These are phyloP conservation scores for Mycteria americana DNA, from an alignment of 2,797 vertebrate genomes.

Conservation along the genomic window DNA sequence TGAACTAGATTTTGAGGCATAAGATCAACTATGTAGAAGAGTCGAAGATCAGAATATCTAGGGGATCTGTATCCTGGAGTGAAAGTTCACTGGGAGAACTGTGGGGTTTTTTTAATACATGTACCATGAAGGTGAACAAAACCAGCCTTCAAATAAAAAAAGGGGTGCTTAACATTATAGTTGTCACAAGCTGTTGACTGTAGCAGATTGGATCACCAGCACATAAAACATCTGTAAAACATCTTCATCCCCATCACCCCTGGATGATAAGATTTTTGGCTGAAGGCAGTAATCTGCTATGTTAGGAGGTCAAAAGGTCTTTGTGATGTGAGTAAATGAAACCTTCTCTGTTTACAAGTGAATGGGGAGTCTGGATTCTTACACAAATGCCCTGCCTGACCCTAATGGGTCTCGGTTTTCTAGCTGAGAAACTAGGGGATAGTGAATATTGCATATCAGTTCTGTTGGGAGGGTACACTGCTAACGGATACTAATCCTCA, in stretches of 20 bases:
- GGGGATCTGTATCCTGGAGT: background rate
- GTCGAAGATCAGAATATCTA: background rate
- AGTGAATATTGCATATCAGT: background rate
- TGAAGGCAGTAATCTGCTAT: constrained; percentile 19
- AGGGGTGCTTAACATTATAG: background rate
- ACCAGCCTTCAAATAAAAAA: background rate
- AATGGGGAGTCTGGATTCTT: constrained; percentile 15
- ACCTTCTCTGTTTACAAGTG: constrained; percentile 49
- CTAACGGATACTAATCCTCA: background rate
- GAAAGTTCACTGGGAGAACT: background rate
- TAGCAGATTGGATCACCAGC: background rate
- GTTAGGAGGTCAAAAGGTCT: constrained; percentile 46
- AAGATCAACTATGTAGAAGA: background rate
- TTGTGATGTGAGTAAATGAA: constrained; percentile 16
- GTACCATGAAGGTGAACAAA: background rate
- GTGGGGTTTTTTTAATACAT: background rate
- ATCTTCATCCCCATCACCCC: background rate
- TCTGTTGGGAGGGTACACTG: background rate
- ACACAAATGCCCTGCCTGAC: constrained; percentile 29
- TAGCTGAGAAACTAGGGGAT: background rate
- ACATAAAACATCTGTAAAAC: background rate
- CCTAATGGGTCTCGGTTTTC: background rate
- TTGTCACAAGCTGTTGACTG: background rate
- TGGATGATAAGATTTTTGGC: constrained; percentile 30
- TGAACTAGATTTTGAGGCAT: background rate